Base-by-base conservation (phyloP, 2,797 vertebrate genomes). In the Balearica regulorum region DNA sequence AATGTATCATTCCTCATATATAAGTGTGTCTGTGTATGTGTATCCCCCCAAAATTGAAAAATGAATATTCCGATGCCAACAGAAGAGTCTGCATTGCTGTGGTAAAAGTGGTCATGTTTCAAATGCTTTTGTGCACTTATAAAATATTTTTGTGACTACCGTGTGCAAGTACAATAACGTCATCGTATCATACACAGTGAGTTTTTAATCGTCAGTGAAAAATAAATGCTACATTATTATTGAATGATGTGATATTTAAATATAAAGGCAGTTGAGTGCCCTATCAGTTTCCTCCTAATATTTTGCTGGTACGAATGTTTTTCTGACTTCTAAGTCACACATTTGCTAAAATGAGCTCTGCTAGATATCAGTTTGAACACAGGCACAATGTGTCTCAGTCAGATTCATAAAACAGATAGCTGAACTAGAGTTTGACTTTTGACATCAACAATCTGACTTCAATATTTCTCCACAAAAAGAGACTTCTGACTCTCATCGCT, bases 381-480 rank as follows among this genome's bases (percentile, higher is more conserved):
- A 98, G 97, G 97, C 97, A 98, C 97, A 98, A 98, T 98, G 98
- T 98, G 98, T 98, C 98, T 98, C 97, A 98, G 98, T 98, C 97
- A 98, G 97, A 98, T 98, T 98, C 98, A 97, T 98, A 98, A 98
- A 98, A 98, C 98, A 98, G 98, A 98, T 97, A 97, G 96, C 96
- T 98, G 98, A 98, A 98, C 98, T 97, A 95, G 94, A 97, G 97
- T 98, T 97, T 98, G 98, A 98, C 98, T 98, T 98, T 97, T 98
- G 98, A 98, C 98, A 98, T 98, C 98, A 98, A 98, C 98, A 98
- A 98, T 98, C 97, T 98, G 98, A 98, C 97, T 98, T 98, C 98
- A 98, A 98, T 98, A 98, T 98, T 98, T 98, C 96, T 98, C 96
- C 87, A 97, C 96, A 97, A 92, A 97, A 97, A 97, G 97, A 98